phyloP scores from a whole-genome alignment of 2,113 vertebrate species.

The Cyprinodon brontotheroides region DNA sequence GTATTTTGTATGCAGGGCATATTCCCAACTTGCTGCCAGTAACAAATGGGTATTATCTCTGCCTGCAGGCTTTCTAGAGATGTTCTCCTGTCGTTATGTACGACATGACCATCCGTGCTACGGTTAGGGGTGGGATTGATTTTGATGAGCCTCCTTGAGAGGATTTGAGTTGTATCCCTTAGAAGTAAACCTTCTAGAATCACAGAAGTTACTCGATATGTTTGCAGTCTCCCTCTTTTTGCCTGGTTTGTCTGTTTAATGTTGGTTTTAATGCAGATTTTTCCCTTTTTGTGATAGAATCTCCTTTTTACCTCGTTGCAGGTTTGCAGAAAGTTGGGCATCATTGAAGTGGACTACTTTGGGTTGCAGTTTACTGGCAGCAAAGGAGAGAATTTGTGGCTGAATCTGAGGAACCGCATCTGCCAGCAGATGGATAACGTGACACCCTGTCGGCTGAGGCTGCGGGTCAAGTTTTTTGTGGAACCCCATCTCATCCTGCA shows the following conservation, averaged over 20 bases:
- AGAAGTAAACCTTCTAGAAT: background rate
- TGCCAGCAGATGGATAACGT: slow-evolving; percentile 96
- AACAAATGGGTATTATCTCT: slow-evolving; percentile 46
- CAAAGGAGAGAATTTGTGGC: slow-evolving; percentile 97
- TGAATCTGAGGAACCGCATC: slow-evolving; percentile 98
- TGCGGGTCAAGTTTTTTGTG: slow-evolving; percentile 98
- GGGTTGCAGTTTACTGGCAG: slow-evolving; percentile 95
- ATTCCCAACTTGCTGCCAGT: slow-evolving; percentile 3
- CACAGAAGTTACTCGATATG: background rate
- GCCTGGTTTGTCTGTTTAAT: background rate
- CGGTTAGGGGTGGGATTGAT: background rate
- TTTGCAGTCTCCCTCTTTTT: background rate
- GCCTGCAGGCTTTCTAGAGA: slow-evolving; percentile 41
- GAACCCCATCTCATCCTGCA: slow-evolving; percentile 98
- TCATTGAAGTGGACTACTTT: slow-evolving; percentile 98
- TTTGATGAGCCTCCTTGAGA: background rate
- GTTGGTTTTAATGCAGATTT: background rate
- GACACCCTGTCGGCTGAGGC: slow-evolving; percentile 90
- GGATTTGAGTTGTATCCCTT: background rate
- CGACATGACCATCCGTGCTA: slow-evolving; percentile 2
- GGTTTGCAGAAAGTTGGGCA: slow-evolving; percentile 95
- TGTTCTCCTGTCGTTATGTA: slow-evolving; percentile 54
- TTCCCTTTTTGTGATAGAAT: background rate
- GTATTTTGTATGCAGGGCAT: slow-evolving; percentile 26
- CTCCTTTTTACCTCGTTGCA: slow-evolving; percentile 55